A percentile compares a stretch with the other conserved stretches of the same genome.
Evolutionary conservation across 2,113 vertebrate species (phyloP).

Genomic region (Scophthalmus maximus): DNA sequence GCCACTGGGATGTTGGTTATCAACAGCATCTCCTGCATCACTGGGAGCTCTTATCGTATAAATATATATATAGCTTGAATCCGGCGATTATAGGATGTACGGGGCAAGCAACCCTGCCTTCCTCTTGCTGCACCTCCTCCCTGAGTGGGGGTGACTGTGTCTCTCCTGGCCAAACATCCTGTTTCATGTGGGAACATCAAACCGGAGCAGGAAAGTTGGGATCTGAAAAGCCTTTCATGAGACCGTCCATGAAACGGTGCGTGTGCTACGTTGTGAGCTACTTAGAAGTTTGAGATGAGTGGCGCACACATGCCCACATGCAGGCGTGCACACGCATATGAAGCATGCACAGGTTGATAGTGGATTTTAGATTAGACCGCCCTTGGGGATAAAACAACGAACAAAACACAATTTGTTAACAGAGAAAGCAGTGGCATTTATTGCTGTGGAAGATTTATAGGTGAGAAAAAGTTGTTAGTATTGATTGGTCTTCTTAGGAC

Average conservation of each 20-base stretch:
- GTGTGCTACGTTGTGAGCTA: background rate
- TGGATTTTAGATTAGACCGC: conserved; percentile 6
- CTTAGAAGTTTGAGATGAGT: background rate
- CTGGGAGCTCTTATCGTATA: background rate
- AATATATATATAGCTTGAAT: background rate
- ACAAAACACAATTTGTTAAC: background rate
- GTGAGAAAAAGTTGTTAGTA: conserved; percentile 47
- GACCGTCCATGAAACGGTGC: background rate
- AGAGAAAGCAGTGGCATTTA: conserved; percentile 26
- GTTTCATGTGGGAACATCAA: conserved; percentile 27
- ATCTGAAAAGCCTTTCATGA: background rate
- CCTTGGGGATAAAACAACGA: background rate
- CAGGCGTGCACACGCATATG: background rate
- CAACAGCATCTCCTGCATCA: background rate
- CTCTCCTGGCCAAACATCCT: conserved; percentile 3
- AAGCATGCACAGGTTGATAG: background rate
- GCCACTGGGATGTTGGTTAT: background rate
- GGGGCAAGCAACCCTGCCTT: background rate
- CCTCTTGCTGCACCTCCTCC: background rate
- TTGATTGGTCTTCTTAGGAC: conserved; percentile 63
- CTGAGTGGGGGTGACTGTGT: background rate
- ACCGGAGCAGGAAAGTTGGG: background rate
- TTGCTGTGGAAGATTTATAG: conserved; percentile 21
- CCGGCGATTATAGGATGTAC: background rate
- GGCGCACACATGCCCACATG: background rate